phyloP scores from a whole-genome alignment of 30 jellyfish, hydroid and myxozoan genomes.

The Pelagia noctiluca region DNA sequence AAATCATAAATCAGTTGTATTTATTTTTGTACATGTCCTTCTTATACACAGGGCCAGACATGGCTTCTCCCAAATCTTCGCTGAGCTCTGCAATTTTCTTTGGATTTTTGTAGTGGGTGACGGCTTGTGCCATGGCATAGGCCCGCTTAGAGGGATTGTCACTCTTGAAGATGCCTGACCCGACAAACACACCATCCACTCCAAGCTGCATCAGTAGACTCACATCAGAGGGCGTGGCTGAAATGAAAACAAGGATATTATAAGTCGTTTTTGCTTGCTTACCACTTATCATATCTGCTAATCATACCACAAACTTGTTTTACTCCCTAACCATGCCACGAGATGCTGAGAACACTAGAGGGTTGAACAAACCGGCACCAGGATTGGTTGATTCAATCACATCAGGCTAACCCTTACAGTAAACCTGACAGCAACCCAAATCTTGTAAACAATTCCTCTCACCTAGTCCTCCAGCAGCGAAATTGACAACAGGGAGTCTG shows the following conservation, averaged over 20 bases:
- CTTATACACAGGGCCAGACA: constrained; percentile 86
- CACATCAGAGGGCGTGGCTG: constrained; percentile 95
- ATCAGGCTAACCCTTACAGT: too few relatives aligned
- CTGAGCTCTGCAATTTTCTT: constrained; percentile 89
- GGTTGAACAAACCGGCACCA: too few relatives aligned
- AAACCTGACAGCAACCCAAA: too few relatives aligned
- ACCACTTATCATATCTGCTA: too few relatives aligned
- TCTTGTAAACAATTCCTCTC: too few relatives aligned
- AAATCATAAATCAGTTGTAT: too few relatives aligned
- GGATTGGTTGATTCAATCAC: too few relatives aligned
- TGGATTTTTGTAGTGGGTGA: constrained; percentile 84
- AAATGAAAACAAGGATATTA: not conserved
- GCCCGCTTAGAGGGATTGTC: constrained; percentile 91
- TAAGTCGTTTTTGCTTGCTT: not conserved
- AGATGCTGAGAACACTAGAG: too few relatives aligned
- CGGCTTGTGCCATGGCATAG: constrained; percentile 96
- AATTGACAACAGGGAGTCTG: constrained; percentile 94
- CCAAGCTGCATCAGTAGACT: constrained; percentile 94
- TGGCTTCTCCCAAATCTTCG: constrained; percentile 95
- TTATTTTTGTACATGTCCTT: constrained; percentile 63
- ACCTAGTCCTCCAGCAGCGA: constrained; percentile 99
- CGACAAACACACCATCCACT: constrained; percentile 97
- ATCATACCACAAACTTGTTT: too few relatives aligned
- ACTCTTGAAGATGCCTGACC: constrained; percentile 98
- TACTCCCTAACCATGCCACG: too few relatives aligned